These are phyloP conservation scores for Eilema griseolum DNA, from an alignment of 2,888 invertebrate species.

Conservation along the genomic window DNA sequence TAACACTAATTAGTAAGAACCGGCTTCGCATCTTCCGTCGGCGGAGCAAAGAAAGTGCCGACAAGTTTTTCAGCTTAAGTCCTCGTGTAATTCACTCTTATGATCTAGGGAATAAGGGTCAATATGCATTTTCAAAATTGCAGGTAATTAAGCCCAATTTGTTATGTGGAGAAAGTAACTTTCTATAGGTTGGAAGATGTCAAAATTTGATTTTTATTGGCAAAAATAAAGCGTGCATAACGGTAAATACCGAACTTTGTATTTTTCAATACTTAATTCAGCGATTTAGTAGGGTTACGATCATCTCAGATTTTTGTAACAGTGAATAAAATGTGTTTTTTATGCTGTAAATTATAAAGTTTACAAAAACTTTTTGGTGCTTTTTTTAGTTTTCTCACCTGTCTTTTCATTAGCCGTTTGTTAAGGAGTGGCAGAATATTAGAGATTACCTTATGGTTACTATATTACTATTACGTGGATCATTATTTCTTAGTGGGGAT, in stretches of 20 bases:
- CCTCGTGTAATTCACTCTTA: slow-evolving; percentile 36
- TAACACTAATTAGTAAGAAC: slow-evolving; percentile 84
- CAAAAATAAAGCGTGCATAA: slow-evolving; percentile 33
- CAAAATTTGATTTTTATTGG: slow-evolving; percentile 49
- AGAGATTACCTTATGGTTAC: too few relatives aligned
- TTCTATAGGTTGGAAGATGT: slow-evolving; percentile 60
- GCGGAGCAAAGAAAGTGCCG: slow-evolving; percentile 67
- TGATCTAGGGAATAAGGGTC: slow-evolving; percentile 36
- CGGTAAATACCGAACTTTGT: not conserved
- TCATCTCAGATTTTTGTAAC: not conserved
- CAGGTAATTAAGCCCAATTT: slow-evolving; percentile 60
- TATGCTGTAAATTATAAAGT: too few relatives aligned
- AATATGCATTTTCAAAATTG: slow-evolving; percentile 39
- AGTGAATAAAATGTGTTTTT: too few relatives aligned
- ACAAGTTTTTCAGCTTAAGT: slow-evolving; percentile 19
- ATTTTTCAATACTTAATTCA: not conserved
- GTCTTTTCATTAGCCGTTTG: not conserved
- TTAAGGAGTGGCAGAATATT: not conserved
- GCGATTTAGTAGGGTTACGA: too few relatives aligned
- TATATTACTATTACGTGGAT: too few relatives aligned
- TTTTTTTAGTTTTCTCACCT: too few relatives aligned
- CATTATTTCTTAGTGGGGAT: too few relatives aligned
- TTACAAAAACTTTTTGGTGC: too few relatives aligned
- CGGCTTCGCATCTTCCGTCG: slow-evolving; percentile 70
- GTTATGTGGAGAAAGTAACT: slow-evolving; percentile 72